A percentile compares a stretch with the other conserved stretches of the same genome.
phyloP scores from a whole-genome alignment of 2,888 invertebrate species.

The Baronia brevicornis region DNA sequence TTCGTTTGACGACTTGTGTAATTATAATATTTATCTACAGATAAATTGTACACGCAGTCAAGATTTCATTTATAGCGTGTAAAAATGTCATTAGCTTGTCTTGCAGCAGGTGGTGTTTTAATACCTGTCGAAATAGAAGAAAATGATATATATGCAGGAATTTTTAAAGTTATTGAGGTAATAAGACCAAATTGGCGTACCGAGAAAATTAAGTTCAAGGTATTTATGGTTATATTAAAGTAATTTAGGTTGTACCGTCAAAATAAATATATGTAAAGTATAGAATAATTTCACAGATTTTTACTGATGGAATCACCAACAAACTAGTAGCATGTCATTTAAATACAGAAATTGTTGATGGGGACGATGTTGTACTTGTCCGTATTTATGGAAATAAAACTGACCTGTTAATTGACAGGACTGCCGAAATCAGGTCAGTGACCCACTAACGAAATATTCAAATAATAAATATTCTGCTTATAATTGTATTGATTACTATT shows the following conservation, averaged over 20 bases:
- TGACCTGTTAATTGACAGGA: constrained; percentile 92
- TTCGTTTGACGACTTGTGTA: constrained; percentile 3
- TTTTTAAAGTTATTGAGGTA: constrained; percentile 78
- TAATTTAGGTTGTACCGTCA: neutral
- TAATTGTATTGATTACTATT: too few species aligned
- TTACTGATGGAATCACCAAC: constrained; percentile 96
- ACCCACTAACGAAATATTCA: neutral
- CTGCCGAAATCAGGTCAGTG: constrained; percentile 83
- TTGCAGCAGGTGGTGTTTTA: constrained; percentile 52
- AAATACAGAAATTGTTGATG: constrained; percentile 30
- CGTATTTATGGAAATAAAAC: constrained; percentile 96
- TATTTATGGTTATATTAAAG: constrained; percentile 51
- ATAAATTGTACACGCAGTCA: neutral
- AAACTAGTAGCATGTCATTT: constrained; percentile 87
- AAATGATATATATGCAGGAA: constrained; percentile 79
- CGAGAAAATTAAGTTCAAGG: constrained; percentile 82
- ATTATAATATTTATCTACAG: constrained; percentile 1
- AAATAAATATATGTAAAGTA: neutral
- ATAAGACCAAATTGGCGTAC: constrained; percentile 83
- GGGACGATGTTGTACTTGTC: constrained; percentile 84
- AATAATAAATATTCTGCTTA: neutral
- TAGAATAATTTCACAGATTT: constrained; percentile 76
- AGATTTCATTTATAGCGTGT: constrained; percentile 10
- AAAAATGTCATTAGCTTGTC: constrained; percentile 44
- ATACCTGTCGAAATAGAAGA: constrained; percentile 80